phyloP scores from a whole-genome alignment of 2,797 vertebrate species.

The Artibeus lituratus region DNA sequence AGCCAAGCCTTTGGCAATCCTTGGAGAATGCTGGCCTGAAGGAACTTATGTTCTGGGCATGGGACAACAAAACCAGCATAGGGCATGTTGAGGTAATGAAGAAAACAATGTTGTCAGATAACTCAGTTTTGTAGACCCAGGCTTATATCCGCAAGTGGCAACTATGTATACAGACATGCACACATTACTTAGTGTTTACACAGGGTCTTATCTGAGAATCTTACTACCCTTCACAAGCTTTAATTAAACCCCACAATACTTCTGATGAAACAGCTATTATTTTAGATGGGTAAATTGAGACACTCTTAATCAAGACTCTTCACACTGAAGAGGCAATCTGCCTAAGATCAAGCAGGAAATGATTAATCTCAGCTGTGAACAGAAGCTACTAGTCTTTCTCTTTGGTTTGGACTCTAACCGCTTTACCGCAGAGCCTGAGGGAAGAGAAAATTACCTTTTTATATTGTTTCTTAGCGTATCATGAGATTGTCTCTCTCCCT shows the following conservation, averaged over 20 bases:
- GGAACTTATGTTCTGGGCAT: not conserved
- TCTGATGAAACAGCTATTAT: conserved; percentile 68
- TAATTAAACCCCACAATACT: conserved; percentile 62
- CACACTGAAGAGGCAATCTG: conserved; percentile 56
- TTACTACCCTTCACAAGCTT: conserved; percentile 49
- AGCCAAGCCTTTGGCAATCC: not conserved
- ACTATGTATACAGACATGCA: not conserved
- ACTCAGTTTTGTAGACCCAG: not conserved
- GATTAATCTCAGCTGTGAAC: conserved; percentile 37
- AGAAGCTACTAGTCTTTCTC: conserved; percentile 13
- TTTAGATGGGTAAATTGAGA: conserved; percentile 65
- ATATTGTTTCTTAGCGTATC: not conserved
- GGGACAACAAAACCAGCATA: not conserved
- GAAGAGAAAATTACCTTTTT: conserved; percentile 56
- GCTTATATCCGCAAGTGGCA: not conserved
- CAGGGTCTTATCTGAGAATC: conserved; percentile 68
- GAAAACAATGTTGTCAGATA: not conserved
- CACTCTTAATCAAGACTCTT: conserved; percentile 54
- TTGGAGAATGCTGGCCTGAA: conserved; percentile 1
- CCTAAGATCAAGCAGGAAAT: conserved; percentile 67
- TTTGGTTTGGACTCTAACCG: not conserved
- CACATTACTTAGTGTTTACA: conserved; percentile 43
- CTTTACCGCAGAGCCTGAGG: conserved; percentile 45
- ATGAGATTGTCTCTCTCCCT: conserved; percentile 30
- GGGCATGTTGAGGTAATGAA: not conserved